Conservation (phyloP, 23 tunicate genomes). For the Halocynthia aurantium region DNA sequence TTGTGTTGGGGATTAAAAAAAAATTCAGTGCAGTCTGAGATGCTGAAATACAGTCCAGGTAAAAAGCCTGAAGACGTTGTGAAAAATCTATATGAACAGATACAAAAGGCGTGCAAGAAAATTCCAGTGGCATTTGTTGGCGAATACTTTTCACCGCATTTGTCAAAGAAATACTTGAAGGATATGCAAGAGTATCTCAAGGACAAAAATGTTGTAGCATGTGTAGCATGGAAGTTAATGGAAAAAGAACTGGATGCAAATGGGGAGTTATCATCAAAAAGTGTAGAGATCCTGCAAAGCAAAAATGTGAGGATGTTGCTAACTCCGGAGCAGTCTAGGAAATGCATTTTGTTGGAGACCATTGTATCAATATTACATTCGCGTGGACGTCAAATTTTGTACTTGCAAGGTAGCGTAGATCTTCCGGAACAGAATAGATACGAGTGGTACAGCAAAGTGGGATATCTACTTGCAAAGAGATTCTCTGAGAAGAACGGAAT, state of each 20-base stretch:
- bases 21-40: not conserved
- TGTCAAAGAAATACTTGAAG: not conserved
- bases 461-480: slow-evolving; percentile 24
- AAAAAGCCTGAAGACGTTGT: slow-evolving; percentile 23
- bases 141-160: slow-evolving; percentile 3
- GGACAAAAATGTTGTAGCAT: too few species aligned
- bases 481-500: slow-evolving; percentile 22
- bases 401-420: slow-evolving; percentile 25
- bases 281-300: too few species aligned
- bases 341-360: slow-evolving; percentile 33
- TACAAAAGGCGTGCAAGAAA: slow-evolving; percentile 22
- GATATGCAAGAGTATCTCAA: not conserved
- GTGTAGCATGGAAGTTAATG: too few species aligned
- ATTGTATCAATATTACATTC: slow-evolving; percentile 55
- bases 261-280: too few species aligned
- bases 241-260: too few species aligned
- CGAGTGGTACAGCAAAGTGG: slow-evolving; percentile 38
- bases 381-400: slow-evolving; percentile 54
- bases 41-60: slow-evolving; percentile 9
- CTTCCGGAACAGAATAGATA: slow-evolving; percentile 8
- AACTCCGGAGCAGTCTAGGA: not conserved
- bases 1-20: not conserved
- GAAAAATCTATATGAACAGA: slow-evolving; percentile 8
- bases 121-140: slow-evolving; percentile 6
- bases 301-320: slow-evolving; percentile 4